Conservation (phyloP, 2,888 invertebrate genomes). For the Eurytoma adleriae region DNA sequence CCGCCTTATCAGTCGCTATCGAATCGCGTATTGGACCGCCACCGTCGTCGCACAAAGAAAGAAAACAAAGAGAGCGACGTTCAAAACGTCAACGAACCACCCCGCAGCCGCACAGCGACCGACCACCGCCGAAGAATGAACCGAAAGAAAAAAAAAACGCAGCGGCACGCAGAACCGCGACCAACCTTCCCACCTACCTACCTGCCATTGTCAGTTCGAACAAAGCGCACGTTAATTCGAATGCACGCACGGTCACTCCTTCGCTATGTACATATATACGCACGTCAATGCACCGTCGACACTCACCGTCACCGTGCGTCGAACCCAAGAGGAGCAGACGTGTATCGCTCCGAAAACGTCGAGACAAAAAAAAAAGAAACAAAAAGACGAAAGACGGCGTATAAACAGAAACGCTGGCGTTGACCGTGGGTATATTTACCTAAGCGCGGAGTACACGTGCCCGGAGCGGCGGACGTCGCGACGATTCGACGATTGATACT, state of each 20-base stretch:
- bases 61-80: constrained; percentile 17
- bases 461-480: background rate
- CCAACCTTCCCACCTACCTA: constrained; percentile 12
- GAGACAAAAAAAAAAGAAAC: background rate
- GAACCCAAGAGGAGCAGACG: background rate
- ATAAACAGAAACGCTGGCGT: background rate
- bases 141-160: background rate
- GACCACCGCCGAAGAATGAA: background rate
- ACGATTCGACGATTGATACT: background rate
- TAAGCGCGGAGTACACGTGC: background rate
- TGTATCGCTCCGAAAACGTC: background rate
- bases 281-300: background rate
- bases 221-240: constrained; percentile 19
- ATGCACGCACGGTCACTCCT: background rate
- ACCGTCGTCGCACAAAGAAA: constrained; percentile 2
- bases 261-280: background rate
- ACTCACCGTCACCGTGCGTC: background rate
- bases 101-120: background rate
- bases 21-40: background rate
- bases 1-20: background rate
- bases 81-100: background rate
- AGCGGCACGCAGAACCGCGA: background rate
- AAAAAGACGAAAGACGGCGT: background rate
- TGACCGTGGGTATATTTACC: background rate
- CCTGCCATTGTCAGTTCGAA: constrained; percentile 37